Base-by-base conservation (phyloP, 1,140 invertebrate genomes). In the Sycophaga agraensis region DNA sequence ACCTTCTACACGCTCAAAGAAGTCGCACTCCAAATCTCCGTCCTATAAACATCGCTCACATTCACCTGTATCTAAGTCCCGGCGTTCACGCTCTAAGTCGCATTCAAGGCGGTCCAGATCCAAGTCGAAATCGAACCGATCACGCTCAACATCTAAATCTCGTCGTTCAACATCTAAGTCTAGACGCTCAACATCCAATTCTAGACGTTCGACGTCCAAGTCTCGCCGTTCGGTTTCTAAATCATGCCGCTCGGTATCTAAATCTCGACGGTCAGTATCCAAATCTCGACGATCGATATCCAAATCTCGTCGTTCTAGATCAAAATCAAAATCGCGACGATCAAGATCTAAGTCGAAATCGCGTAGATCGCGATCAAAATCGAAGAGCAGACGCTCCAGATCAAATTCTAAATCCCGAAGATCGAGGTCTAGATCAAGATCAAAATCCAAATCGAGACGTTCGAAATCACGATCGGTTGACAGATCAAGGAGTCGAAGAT, bases 381-480 rank as follows among this genome's bases (percentile, higher is more conserved):
- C 72, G 2, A 77, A 74, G 31, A 68, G 70, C 17, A 70, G 68
- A 46, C 63, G 67, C 8, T 71, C 68, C 0, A 61, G 65, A 12
- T 75, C 73, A 4, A 67, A 63, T 39, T 76, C 76, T 0, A 72
- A 74, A 31, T 77, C 73, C 0, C 76, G 73, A 43, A 76, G 74
- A 53, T 78, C 77, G 0, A 62, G 77, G 28, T 79, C 77, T 0
- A 79, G 78, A 54, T 80, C 77, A 6, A 66, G 77, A 39, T 79
- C 78, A 0, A 68, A 65, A 0, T 80, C 77, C 0, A 68, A 65
- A 0, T 80, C 76, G 0, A 68, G 75, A 9, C 65, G 65, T 26
- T 79, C 76, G 0, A 77, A 75, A 14, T 75, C 75, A 4, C 34
- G 46, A 4, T 63, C 60, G 0, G 59, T 66, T 12, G 39, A 43